Evolutionary conservation across 1,140 invertebrate species (phyloP), one percentile per base, ranked within the genome.

Genomic region (Diorhabda carinulata): DNA sequence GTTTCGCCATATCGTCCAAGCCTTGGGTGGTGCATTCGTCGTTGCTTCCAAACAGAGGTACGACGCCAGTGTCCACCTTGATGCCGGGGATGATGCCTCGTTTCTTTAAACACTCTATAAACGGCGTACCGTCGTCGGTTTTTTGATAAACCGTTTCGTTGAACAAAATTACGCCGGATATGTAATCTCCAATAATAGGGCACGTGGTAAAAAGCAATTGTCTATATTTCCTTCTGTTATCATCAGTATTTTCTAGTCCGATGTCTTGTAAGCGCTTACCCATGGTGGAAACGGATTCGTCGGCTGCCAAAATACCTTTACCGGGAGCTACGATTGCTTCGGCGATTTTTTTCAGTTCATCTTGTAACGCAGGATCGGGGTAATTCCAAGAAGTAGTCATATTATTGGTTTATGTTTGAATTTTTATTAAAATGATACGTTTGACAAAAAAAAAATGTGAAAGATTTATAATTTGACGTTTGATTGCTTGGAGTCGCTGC

Each of bases 61-160:
- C 93, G 9, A 95, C 91, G 81, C 94, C 95, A 77, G 90, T 94
- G 82, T 95, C 94, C 64, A 96, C 94, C 83, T 97, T 97, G 82
- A 97, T 97, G 47, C 95, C 95, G 73, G 94, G 93, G 80, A 97
- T 92, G 81, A 97, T 96, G 73, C 91, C 90, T 68, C 89, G 87
- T 77, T 93, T 86, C 81, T 94, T 91, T 73, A 97, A 80, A 7
- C 95, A 77, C 58, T 93, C 86, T 3, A 92, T 87, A 81, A 97
- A 93, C 9, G 92, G 90, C 0, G 88, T 91, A 59, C 94, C 94
- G 78, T 95, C 90, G 70, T 94, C 92, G 44, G 91, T 85, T 81
- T 95, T 97, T 84, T 99, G 97, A 86, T 97, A 97, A 40, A 99
- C 86, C 3, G 98, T 99, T 84, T 99, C 98, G 83, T 99, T 94